A percentile compares a stretch with the other conserved stretches of the same genome.
Conservation (phyloP, 2,888 invertebrate genomes). For the Agrilus cyanescens region DNA sequence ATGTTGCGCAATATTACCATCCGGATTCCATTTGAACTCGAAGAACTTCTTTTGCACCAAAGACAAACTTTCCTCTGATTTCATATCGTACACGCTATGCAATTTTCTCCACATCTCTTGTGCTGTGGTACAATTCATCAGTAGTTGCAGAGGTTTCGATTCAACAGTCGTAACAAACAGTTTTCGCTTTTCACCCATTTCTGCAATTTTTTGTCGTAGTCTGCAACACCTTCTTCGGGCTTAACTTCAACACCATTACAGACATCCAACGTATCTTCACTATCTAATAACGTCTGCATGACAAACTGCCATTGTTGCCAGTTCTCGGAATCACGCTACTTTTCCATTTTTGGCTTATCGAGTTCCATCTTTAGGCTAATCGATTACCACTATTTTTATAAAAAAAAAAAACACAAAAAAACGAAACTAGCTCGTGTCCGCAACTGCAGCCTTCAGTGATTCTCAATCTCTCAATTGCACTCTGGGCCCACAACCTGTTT, state of each 20-base stretch:
- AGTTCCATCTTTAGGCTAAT: conserved; percentile 1
- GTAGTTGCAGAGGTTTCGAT: conserved; percentile 10
- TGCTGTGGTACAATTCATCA: conserved; percentile 11
- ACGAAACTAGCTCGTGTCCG: too few relatives aligned
- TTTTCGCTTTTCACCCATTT: conserved; percentile 13
- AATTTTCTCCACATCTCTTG: conserved; percentile 17
- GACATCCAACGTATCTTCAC: conserved; percentile 8
- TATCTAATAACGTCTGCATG: conserved; percentile 10
- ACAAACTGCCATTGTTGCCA: conserved; percentile 15
- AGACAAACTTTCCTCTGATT: conserved; percentile 12
- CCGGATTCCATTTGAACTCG: background rate
- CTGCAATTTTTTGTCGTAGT: background rate
- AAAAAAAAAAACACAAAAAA: too few relatives aligned
- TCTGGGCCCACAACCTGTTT: too few relatives aligned
- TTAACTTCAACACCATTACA: conserved; percentile 8
- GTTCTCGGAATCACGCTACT: background rate
- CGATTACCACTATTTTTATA: conserved; percentile 2
- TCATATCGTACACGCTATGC: conserved; percentile 14
- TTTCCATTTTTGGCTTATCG: conserved; percentile 2
- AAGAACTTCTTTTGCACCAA: conserved; percentile 15
- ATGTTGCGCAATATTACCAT: conserved; percentile 4
- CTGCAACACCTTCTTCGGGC: too few relatives aligned
- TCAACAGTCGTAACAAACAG: conserved; percentile 17
- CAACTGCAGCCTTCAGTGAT: too few relatives aligned
- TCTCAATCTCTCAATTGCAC: too few relatives aligned